Base-by-base conservation (phyloP, 2,113 vertebrate species). In the Neopipo cinnamomea region DNA sequence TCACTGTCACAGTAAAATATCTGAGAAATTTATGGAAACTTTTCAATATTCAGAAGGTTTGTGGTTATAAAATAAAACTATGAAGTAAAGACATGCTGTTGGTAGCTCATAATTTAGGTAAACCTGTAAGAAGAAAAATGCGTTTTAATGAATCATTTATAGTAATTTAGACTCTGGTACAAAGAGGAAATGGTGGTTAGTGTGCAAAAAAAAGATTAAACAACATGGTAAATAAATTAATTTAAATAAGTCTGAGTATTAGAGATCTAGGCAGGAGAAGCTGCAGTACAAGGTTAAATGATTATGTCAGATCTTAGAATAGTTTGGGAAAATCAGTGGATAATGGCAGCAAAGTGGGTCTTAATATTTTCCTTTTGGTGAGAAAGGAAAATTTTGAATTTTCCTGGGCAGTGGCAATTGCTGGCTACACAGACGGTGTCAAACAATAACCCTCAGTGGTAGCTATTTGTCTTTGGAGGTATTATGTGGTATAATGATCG, bases 21-120 rank as follows among this genome's bases (percentile, higher is more conserved):
- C 71, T 52, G 70, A 67, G 42, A 86, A 89, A 91, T 95, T 92
- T 94, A 96, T 94, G 74, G 73, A 91, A 88, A 35, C 71, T 86
- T 94, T 95, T 85, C 70, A 92, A 63, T 92, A 93, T 94, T 83
- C 67, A 76, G 63, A 73, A 85, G 77, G 70, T 62, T 81, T 82
- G 82, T n/a, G 11, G 52, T 89, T 66, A 80, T 96, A 88, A 97
- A 97, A 85, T 67, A 88, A 71, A 73, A 44, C 46, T 42, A 42
- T 49, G n/a, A 83, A 67, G 35, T 74, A 82, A 96, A 91, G 78
- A 78, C 58, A 15, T 77, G 52, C 46, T 80, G 27, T 81, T 95
- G 85, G 73, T 89, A 84, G 56, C 49, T 93, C 62, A 61, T 91
- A 83, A 94, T 95, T 89, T 76, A 84, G 58, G 55, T 94, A 85